Conservation (phyloP, 1,140 invertebrate genomes). For the Lamellibrachia luymesi region DNA sequence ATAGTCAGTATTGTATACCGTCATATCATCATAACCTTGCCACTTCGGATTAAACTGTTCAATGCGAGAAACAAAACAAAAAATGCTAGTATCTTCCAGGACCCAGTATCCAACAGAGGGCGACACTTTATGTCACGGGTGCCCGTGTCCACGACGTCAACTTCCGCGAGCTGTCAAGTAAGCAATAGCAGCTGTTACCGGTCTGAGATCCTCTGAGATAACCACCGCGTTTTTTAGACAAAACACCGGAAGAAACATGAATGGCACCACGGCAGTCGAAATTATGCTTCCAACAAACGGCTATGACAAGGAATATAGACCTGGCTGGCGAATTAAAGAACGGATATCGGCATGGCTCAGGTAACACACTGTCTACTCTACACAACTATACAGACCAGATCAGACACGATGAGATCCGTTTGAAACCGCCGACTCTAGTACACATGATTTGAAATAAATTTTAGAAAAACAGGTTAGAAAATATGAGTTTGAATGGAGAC, state of each 20-base stretch:
- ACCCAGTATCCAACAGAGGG: neutral
- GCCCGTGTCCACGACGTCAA: neutral
- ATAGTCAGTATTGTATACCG: neutral
- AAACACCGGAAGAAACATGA: neutral
- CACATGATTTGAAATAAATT: neutral
- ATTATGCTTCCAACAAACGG: constrained; percentile 24
- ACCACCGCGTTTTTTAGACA: neutral
- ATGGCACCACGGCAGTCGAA: neutral
- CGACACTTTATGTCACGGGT: neutral
- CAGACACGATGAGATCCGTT: neutral
- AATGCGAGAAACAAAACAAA: neutral
- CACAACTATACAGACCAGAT: neutral
- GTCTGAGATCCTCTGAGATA: neutral
- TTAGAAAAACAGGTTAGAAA: neutral
- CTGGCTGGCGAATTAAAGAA: constrained; percentile 24
- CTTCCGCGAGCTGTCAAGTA: constrained; percentile 4
- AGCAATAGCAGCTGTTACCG: neutral
- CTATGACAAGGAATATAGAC: constrained; percentile 24
- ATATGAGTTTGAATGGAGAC: neutral
- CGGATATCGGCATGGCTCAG: constrained; percentile 25
- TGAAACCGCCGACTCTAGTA: neutral
- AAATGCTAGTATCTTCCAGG: neutral
- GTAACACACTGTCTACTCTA: neutral
- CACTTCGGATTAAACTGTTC: neutral
- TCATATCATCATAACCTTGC: neutral